These are phyloP conservation scores for Theristicus caerulescens DNA, from an alignment of 2,113 vertebrate genomes.

Conservation along the genomic window DNA sequence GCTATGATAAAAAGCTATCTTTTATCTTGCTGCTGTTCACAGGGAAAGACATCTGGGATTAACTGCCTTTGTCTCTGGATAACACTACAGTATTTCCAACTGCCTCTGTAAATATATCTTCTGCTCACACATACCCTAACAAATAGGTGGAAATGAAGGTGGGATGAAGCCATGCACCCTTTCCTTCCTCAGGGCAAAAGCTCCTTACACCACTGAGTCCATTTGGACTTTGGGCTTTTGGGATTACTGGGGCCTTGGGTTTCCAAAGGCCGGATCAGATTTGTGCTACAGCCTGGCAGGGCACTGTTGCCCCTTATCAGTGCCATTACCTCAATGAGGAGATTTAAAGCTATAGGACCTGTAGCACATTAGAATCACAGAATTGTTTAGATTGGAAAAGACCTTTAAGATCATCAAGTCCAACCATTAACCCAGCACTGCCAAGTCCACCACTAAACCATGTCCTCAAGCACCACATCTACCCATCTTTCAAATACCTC, in stretches of 20 bases:
- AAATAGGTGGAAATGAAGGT: background rate
- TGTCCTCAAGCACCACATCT: too few relatives aligned
- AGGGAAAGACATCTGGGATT: background rate
- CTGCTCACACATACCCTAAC: accelerated
- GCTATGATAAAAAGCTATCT: background rate
- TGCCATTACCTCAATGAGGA: accelerated
- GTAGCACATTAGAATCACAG: too few relatives aligned
- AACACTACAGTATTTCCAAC: accelerated
- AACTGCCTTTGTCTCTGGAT: background rate
- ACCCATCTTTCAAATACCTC: too few relatives aligned
- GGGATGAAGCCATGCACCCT: background rate
- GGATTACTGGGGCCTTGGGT: background rate
- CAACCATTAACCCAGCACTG: too few relatives aligned
- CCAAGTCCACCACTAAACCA: too few relatives aligned
- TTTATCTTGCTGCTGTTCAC: background rate
- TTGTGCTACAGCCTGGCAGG: background rate
- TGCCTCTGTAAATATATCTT: background rate
- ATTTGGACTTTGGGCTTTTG: background rate
- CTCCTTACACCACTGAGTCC: background rate
- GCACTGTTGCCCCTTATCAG: accelerated
- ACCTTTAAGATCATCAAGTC: too few relatives aligned
- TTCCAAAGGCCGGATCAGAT: background rate
- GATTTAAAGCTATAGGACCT: background rate
- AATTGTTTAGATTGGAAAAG: too few relatives aligned
- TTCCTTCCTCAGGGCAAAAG: background rate